Evolutionary conservation across 2,888 invertebrate genomes (phyloP).

Genomic region (Frankliniella fusca): DNA sequence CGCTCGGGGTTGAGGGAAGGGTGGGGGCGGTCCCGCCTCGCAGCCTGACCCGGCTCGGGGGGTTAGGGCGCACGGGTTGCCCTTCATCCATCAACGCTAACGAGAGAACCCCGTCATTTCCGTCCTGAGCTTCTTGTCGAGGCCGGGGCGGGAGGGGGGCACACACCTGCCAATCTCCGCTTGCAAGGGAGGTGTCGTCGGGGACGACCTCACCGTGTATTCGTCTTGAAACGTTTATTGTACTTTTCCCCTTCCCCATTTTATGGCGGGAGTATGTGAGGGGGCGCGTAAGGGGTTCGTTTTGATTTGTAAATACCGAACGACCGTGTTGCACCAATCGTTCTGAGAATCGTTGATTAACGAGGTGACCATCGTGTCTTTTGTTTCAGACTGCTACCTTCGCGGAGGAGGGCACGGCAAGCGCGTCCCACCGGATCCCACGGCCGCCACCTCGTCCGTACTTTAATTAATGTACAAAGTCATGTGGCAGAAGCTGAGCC

Average conservation of each 20-base stretch:
- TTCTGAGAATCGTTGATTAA: background rate
- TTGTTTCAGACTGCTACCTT: background rate
- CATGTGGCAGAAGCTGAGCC: background rate
- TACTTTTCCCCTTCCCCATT: background rate
- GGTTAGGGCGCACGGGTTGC: background rate
- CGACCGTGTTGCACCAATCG: background rate
- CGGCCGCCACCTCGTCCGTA: background rate
- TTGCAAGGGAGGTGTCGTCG: background rate
- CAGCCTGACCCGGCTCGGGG: background rate
- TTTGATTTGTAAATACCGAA: too few relatives aligned
- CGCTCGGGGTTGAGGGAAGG: background rate
- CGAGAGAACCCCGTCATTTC: conserved; percentile 16
- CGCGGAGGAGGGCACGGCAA: background rate
- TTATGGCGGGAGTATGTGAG: too few relatives aligned
- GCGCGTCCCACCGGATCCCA: background rate
- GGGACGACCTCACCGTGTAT: background rate
- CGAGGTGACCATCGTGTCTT: background rate
- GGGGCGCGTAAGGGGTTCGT: background rate
- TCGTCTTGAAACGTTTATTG: background rate
- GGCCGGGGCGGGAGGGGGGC: background rate
- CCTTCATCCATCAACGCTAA: conserved; percentile 21
- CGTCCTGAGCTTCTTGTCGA: background rate
- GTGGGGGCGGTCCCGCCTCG: background rate
- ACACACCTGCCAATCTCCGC: conserved; percentile 4
- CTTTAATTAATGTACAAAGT: background rate